These are phyloP conservation scores for Hephaestus fuliginosus DNA, from an alignment of 2,797 vertebrate species.

Conservation along the genomic window DNA sequence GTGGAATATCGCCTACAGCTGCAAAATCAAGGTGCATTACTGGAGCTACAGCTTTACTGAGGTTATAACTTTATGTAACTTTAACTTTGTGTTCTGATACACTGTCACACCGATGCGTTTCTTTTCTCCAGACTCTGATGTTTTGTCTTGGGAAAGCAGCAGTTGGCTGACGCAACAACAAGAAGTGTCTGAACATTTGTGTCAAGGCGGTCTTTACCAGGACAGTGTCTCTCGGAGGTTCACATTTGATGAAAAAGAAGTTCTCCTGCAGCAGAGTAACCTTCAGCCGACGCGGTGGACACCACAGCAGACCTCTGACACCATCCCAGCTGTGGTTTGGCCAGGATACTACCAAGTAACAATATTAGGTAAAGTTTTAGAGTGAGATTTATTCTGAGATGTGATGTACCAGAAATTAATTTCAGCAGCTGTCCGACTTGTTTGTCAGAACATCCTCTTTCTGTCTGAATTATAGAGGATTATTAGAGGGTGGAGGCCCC, in stretches of 20 bases:
- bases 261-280: slow-evolving; percentile 86
- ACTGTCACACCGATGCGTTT: not conserved
- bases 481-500: not conserved
- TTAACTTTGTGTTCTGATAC: not conserved
- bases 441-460: not conserved
- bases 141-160: slow-evolving; percentile 88
- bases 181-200: slow-evolving; percentile 83
- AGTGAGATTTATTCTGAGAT: not conserved
- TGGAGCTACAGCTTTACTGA: slow-evolving; percentile 2
- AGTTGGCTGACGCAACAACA: slow-evolving; percentile 84
- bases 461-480: not conserved
- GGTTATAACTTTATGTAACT: too few species aligned
- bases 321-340: slow-evolving; percentile 70
- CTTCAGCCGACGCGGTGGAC: slow-evolving; percentile 86
- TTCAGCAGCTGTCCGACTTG: not conserved
- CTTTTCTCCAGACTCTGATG: slow-evolving; percentile 41
- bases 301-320: slow-evolving; percentile 63
- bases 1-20: slow-evolving; percentile 5
- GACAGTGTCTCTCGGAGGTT: slow-evolving; percentile 90
- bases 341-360: slow-evolving; percentile 90
- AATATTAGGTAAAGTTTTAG: slow-evolving; percentile 87
- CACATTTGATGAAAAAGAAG: slow-evolving; percentile 80
- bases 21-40: slow-evolving; percentile 49
- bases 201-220: slow-evolving; percentile 79
- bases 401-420: not conserved